phyloP scores from a whole-genome alignment of 2,888 invertebrate species.

The Craniophora ligustri region DNA sequence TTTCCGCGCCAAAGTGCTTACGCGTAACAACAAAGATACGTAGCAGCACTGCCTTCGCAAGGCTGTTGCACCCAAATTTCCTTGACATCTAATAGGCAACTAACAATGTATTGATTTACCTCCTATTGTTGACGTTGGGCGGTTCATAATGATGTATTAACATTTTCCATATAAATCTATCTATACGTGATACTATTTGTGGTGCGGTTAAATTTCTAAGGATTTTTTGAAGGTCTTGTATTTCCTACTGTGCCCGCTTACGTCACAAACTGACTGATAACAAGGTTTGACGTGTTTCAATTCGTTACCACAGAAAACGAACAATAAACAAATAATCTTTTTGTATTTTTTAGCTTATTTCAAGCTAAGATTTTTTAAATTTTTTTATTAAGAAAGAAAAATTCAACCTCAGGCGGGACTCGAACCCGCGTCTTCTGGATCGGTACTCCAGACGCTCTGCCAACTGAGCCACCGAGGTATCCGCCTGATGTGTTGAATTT shows the following conservation, averaged over 20 bases:
- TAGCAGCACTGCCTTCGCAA: background rate
- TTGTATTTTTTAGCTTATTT: too few species aligned
- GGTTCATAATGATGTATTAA: background rate
- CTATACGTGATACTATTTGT: background rate
- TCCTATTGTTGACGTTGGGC: background rate
- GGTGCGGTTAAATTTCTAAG: constrained; percentile 9
- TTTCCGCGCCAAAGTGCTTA: background rate
- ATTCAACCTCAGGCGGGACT: too few species aligned
- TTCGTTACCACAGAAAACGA: background rate
- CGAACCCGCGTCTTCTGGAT: too few species aligned
- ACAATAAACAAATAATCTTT: constrained; percentile 9
- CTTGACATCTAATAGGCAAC: constrained; percentile 11
- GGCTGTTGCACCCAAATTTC: constrained; percentile 25
- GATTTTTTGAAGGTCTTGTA: constrained; percentile 4
- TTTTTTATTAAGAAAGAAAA: too few species aligned
- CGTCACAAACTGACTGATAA: constrained; percentile 6
- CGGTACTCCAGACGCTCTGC: too few species aligned
- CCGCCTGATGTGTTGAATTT: too few species aligned
- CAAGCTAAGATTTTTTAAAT: too few species aligned
- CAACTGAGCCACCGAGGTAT: too few species aligned
- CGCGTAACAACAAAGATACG: background rate
- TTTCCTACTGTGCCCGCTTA: too few species aligned
- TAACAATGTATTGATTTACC: background rate
- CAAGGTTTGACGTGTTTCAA: too few species aligned
- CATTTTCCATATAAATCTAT: background rate